Base-by-base conservation (phyloP, 1,140 invertebrate genomes). In the Venturia canescens region DNA sequence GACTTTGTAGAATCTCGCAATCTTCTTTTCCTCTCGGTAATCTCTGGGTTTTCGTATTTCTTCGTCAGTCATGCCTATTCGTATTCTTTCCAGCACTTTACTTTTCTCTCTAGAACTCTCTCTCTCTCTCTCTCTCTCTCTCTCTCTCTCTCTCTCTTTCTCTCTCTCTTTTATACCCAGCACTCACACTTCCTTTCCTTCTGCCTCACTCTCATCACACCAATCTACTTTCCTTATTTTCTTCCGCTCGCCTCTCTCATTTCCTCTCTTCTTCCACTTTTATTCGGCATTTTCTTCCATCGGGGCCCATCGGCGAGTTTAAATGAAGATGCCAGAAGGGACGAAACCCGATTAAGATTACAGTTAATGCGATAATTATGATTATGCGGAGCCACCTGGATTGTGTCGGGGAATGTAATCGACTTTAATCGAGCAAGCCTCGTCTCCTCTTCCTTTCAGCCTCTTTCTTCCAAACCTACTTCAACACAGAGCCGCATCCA, bases 281-380 rank as follows among this genome's bases (percentile, higher is more conserved):
- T 76, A 76, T 76, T 63, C 23, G 60, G 60, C 23, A 63, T 63
- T 63, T 63, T 26, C 60, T 63, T 9, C 23, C 60, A 63, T 63
- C 60, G 60, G 27, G 60, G 60, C 23, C 60, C 23, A 63, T 63
- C 60, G 60, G 60, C 66, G 66, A 70, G 38, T 57, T 57, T 57
- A 34, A 57, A 48, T n/a, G 38, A 79, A 23, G 34, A 50, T 21
- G 26, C 48, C n/a, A 63, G 60, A 27, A 27, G 18, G 29, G 53
- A 76, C 50, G 34, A 57, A 76, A 57, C 71, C 44, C 48, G 71
- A 74, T 63, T 29, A 80, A 71, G 72, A 80, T 80, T 80, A 80
- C 63, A 72, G 79, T 80, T 80, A 80, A 76, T 80, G 76, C 79
- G 38, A 80, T 76, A 76, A 80, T 80, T 80, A 76, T 67, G 71